Percentiles rank a stretch among this genome's conserved stretches.
Conservation (phyloP, 2,888 invertebrate genomes). For the Aspidiotus rigidus region DNA sequence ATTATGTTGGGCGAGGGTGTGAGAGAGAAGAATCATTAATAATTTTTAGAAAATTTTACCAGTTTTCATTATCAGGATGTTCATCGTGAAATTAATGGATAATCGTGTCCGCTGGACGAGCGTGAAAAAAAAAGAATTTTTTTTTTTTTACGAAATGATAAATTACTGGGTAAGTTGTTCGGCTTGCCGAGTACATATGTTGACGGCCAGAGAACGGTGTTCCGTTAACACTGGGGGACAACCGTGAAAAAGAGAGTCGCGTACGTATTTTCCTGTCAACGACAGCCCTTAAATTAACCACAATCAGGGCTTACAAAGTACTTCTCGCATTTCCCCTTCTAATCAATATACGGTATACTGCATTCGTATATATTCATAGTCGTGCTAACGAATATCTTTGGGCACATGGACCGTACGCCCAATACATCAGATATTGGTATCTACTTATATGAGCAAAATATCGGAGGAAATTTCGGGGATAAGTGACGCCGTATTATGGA, state of each 20-base stretch:
- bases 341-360: slow-evolving; percentile 8
- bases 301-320: slow-evolving; percentile 25
- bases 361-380: neutral
- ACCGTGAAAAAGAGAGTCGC: neutral
- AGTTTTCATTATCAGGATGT: slow-evolving; percentile 15
- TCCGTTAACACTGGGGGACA: neutral
- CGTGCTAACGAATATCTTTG: slow-evolving; percentile 1
- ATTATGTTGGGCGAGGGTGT: neutral
- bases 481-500: no score
- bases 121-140: slow-evolving; percentile 18
- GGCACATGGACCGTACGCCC: neutral
- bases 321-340: slow-evolving; percentile 5
- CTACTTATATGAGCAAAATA: no score
- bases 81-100: neutral
- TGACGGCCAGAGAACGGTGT: slow-evolving; percentile 10
- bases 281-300: slow-evolving; percentile 30
- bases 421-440: neutral
- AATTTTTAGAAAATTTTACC: neutral
- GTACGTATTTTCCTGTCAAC: slow-evolving; percentile 22
- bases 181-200: slow-evolving; percentile 24
- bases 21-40: slow-evolving; percentile 7
- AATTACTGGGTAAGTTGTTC: slow-evolving; percentile 26
- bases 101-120: slow-evolving; percentile 1
- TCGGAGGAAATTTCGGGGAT: no score
- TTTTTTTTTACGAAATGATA: slow-evolving; percentile 17